phyloP scores from a whole-genome alignment of 2,888 invertebrate genomes.

The Cataglyphis cursor region DNA sequence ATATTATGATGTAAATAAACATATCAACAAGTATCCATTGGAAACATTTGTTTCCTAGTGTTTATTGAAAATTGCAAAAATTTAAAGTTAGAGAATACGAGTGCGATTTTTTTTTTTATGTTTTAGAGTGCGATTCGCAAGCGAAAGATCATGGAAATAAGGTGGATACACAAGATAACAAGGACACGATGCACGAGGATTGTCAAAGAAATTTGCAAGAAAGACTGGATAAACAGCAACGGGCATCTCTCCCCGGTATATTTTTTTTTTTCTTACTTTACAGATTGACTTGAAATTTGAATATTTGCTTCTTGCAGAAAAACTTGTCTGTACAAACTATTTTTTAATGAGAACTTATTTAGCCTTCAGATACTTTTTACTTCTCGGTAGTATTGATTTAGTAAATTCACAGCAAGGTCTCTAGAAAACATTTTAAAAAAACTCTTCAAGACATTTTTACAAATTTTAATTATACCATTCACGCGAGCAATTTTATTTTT shows the following conservation, averaged over 20 bases:
- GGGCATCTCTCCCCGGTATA: constrained; percentile 33
- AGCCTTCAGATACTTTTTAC: neutral
- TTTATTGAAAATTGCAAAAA: neutral
- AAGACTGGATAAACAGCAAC: constrained; percentile 41
- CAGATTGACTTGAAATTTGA: constrained; percentile 3
- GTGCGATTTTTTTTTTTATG: constrained; percentile 15
- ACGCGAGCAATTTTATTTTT: no score
- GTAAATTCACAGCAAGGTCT: neutral
- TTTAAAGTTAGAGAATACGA: neutral
- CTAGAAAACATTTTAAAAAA: neutral
- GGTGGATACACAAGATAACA: constrained; percentile 51
- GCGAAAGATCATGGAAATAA: constrained; percentile 42
- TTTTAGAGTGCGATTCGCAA: constrained; percentile 47
- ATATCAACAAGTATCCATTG: neutral
- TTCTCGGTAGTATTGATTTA: neutral
- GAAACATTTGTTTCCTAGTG: neutral
- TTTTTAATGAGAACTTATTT: constrained; percentile 8
- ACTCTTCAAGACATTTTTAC: neutral
- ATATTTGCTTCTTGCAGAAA: neutral
- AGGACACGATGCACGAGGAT: constrained; percentile 19
- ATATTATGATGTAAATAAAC: neutral
- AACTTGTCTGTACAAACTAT: constrained; percentile 1
- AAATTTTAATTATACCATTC: neutral
- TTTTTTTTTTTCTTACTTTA: neutral
- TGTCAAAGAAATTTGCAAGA: constrained; percentile 38